Evolutionary conservation across 2,888 invertebrate genomes (phyloP).

Genomic region (Morinoia aosen): DNA sequence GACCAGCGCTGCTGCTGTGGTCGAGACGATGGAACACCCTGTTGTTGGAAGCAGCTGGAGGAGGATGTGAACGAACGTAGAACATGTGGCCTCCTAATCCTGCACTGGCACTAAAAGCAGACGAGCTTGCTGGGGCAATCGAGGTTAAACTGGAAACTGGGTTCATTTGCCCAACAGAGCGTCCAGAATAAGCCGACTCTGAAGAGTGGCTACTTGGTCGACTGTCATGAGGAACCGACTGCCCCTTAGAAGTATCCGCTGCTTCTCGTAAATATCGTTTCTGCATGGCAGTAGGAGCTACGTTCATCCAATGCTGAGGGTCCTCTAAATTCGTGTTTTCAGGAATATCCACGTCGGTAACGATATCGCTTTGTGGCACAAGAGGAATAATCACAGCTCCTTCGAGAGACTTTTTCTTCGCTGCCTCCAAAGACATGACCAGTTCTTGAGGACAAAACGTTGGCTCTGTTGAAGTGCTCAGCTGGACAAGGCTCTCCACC

Average conservation of each 20-base stretch:
- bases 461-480: neutral
- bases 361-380: neutral
- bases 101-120: neutral
- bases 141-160: neutral
- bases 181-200: neutral
- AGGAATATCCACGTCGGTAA: neutral
- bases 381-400: conserved; percentile 35
- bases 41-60: neutral
- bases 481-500: neutral
- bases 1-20: conserved; percentile 31
- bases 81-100: neutral
- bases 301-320: conserved; percentile 1
- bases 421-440: neutral
- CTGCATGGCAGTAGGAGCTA: neutral
- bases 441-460: neutral
- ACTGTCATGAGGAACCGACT: neutral
- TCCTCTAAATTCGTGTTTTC: neutral
- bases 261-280: conserved; percentile 25
- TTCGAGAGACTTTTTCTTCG: neutral
- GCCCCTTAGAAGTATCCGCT: neutral
- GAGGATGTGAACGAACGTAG: neutral
- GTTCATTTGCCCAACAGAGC: neutral
- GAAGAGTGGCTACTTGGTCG: neutral
- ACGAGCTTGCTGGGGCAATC: neutral
- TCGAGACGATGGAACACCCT: neutral